Conservation (phyloP, 2,113 vertebrate genomes). For the Aleadryas rufinucha region DNA sequence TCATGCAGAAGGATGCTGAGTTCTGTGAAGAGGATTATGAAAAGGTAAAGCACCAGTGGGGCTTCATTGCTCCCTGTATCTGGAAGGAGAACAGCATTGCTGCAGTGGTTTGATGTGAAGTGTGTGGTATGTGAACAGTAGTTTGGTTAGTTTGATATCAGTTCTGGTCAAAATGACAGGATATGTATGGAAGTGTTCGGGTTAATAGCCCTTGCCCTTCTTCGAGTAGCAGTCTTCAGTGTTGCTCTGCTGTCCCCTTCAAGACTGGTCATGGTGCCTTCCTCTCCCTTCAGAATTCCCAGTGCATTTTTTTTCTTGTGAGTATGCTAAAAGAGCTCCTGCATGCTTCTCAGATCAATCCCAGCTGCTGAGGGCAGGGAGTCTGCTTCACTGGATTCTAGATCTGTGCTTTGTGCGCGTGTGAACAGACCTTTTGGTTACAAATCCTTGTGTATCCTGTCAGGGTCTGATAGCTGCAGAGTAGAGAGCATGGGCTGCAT, state of each 20-base stretch:
- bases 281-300: not conserved
- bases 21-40: conserved; percentile 89
- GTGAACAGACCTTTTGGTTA: not conserved
- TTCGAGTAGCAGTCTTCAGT: not conserved
- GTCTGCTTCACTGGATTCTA: not conserved
- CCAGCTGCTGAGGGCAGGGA: not conserved
- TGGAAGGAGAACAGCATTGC: not conserved
- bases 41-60: conserved; percentile 74
- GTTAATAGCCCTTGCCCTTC: not conserved
- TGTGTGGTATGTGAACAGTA: not conserved
- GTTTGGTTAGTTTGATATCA: not conserved
- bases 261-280: not conserved
- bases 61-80: not conserved
- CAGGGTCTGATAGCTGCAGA: not conserved
- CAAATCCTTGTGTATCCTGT: not conserved
- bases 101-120: not conserved
- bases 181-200: not conserved
- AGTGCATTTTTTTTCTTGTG: not conserved
- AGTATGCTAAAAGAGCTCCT: not conserved
- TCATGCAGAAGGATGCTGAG: conserved; percentile 89
- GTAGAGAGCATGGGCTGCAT: not conserved
- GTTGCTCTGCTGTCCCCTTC: not conserved
- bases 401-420: accelerated
- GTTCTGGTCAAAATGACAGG: not conserved
- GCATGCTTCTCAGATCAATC: not conserved